These are phyloP conservation scores for Grammomys surdaster DNA, from an alignment of 2,113 vertebrate genomes.

Conservation along the genomic window DNA sequence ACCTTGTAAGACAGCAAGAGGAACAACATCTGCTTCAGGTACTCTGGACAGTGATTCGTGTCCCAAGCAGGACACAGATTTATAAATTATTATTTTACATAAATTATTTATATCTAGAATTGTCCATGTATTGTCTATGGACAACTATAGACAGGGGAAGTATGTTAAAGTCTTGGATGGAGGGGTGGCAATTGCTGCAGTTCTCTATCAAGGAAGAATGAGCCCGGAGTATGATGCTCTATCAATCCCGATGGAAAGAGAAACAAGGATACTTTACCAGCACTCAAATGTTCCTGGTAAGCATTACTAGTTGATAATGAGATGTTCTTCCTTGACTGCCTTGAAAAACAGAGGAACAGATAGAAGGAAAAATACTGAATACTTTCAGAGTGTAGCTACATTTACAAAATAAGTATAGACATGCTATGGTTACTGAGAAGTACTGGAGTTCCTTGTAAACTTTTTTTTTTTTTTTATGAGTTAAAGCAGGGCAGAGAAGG, in stretches of 20 bases:
- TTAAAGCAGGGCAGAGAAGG: neutral
- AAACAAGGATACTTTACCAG: neutral
- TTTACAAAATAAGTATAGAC: neutral
- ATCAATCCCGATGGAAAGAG: neutral
- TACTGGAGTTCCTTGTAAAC: neutral
- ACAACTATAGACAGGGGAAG: neutral
- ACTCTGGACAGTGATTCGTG: neutral
- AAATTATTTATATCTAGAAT: neutral
- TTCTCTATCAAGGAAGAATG: neutral
- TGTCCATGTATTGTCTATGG: neutral
- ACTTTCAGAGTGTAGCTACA: neutral
- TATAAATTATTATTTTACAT: neutral
- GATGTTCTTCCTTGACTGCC: neutral
- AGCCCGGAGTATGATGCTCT: neutral
- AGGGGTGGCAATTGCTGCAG: neutral
- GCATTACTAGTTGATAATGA: conserved; percentile 14
- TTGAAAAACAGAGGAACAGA: neutral
- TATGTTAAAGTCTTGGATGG: neutral
- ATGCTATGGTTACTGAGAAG: neutral
- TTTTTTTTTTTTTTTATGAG: neutral
- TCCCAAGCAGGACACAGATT: neutral
- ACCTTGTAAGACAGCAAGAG: neutral
- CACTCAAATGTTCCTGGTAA: neutral
- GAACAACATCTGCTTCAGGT: neutral
- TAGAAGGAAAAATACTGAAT: neutral